A percentile compares a stretch with the other conserved stretches of the same genome.
These are phyloP conservation scores for Xestoiulus laeticollis DNA, from an alignment of 2,888 invertebrate genomes.

Conservation along the genomic window DNA sequence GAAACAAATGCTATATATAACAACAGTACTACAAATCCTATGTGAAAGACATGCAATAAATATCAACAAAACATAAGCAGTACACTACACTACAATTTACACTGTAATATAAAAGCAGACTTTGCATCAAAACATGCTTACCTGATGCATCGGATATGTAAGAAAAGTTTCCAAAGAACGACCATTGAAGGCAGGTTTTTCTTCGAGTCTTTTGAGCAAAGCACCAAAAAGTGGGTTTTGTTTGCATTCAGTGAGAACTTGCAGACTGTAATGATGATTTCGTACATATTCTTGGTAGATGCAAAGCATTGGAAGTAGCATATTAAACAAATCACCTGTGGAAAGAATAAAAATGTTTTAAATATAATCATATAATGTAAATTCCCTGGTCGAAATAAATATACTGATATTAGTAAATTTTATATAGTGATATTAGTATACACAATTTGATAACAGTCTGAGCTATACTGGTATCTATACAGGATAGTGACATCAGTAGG, in stretches of 20 bases:
- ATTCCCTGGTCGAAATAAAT: no score
- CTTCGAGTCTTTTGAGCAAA: slow-evolving; percentile 81
- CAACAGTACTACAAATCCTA: no score
- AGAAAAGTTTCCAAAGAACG: slow-evolving; percentile 86
- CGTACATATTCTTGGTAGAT: slow-evolving; percentile 95
- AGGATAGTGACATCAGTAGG: no score
- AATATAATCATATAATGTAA: no score
- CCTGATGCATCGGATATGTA: slow-evolving; percentile 95
- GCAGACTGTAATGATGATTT: slow-evolving; percentile 92
- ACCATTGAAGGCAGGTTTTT: slow-evolving; percentile 85
- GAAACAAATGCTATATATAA: no score
- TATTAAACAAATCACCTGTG: slow-evolving; percentile 90
- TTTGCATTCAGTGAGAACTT: slow-evolving; percentile 91
- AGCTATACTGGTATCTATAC: no score
- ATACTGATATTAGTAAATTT: no score
- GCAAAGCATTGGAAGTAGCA: slow-evolving; percentile 92
- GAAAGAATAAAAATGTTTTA: no score
- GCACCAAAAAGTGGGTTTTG: slow-evolving; percentile 81
- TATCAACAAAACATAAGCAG: neutral
- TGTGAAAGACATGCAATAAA: neutral
- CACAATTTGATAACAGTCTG: no score
- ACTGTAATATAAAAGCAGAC: no score
- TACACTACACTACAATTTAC: no score
- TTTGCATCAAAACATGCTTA: slow-evolving; percentile 64
- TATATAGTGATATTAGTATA: no score